Base-by-base conservation (phyloP, 2,888 invertebrate genomes). In the Stenurella melanura region DNA sequence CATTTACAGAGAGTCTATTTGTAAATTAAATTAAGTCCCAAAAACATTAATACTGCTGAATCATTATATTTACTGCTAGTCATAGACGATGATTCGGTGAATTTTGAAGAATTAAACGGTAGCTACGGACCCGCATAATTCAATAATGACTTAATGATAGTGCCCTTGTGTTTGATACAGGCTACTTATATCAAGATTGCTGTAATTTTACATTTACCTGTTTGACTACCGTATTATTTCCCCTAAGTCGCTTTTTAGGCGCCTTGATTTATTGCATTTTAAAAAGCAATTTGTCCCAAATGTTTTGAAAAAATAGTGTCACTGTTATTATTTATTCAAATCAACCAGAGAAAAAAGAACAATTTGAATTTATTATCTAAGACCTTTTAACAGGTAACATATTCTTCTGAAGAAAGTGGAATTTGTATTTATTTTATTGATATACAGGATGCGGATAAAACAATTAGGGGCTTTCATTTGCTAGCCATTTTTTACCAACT, bases 141-240 rank as follows among this genome's bases (percentile, higher is more conserved):
- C 81, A 74, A 80, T 86, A 86, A 86, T 80, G 74, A 83, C 84
- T 83, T 86, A 86, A 86, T 86, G 83, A 83, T 81, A 83, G 80
- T 76, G 72, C 78, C 71, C 76, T 70, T 69, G 80, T 76, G 73
- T 85, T 84, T 85, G 85, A 86, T 85, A 85, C 82, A 78, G 75
- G 76, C 81, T 79, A 81, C 76, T 83, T 83, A 83, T 72, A 71
- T 56, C 73, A 76, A 81, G 80, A 85, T 85, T 81, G 82, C 81
- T 76, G 81, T 81, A 84, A 83, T 84, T 83, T 83, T 63, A 64
- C 56, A 68, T 56, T 63, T 69, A 74, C 73, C 76, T 80, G 78
- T 69, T 68, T n/a, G 30, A 54, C 58, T 57, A 67, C 60, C 60
- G 73, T 68, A 21, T 77, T 75, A 79, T 79, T 75, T 74, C 58